Percentiles rank a stretch among this genome's conserved stretches.
Evolutionary conservation across 2,797 vertebrate species (phyloP).

Genomic region (Erithacus rubecula): DNA sequence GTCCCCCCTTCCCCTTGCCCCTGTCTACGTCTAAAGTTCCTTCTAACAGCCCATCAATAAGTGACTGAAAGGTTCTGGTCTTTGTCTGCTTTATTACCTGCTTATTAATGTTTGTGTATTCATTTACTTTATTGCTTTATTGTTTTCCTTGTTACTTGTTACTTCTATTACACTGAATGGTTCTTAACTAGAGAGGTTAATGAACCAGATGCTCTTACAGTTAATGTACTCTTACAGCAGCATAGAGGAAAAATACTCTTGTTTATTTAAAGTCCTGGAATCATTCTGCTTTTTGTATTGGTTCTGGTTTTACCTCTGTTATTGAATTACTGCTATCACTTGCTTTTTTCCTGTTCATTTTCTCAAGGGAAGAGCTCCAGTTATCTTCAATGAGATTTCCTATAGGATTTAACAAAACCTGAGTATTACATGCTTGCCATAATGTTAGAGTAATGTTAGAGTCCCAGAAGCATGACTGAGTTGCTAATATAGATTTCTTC

Average conservation of each 20-base stretch:
- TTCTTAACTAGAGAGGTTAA: neutral
- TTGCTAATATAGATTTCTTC: neutral
- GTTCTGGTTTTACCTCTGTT: neutral
- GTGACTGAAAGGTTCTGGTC: neutral
- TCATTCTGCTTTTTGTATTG: neutral
- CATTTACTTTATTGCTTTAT: neutral
- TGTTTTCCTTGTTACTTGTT: neutral
- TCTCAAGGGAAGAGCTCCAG: neutral
- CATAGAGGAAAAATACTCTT: neutral
- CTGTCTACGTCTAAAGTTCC: neutral
- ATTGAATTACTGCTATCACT: neutral
- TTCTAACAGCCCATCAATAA: neutral
- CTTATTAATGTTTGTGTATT: neutral
- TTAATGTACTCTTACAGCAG: neutral
- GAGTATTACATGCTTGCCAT: neutral
- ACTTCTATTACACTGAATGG: neutral
- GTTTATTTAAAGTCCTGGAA: neutral
- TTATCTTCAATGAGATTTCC: neutral
- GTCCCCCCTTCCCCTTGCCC: rapidly evolving
- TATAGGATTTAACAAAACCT: neutral
- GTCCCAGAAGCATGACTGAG: neutral
- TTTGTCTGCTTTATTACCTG: neutral
- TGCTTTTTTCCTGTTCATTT: neutral
- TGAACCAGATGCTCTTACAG: neutral
- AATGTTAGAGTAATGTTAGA: neutral